Percentiles rank a stretch among this genome's conserved stretches.
Evolutionary conservation across 2,113 vertebrate species (phyloP).

Genomic region (Tetraodon nigroviridis): DNA sequence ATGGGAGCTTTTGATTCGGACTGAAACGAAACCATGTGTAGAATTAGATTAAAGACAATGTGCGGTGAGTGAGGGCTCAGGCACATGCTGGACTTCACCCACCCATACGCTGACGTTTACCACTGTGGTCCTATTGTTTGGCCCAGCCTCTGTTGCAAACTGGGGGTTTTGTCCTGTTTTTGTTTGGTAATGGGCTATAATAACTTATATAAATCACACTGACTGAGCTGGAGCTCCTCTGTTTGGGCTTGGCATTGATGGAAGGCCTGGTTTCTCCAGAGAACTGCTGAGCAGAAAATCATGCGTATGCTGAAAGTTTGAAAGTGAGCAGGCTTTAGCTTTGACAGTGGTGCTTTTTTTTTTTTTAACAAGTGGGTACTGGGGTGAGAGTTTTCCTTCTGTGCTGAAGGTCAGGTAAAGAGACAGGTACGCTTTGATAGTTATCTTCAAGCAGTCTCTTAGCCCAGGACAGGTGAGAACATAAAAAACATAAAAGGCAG

Average conservation of each 20-base stretch:
- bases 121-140: conserved; percentile 62
- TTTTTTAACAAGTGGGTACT: conserved; percentile 58
- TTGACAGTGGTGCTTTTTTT: conserved; percentile 64
- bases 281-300: conserved; percentile 56
- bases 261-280: conserved; percentile 59
- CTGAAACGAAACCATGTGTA: conserved; percentile 77
- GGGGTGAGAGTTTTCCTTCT: conserved; percentile 58
- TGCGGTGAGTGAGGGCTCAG: conserved; percentile 63
- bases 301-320: conserved; percentile 60
- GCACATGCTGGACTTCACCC: conserved; percentile 65
- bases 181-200: conserved; percentile 72
- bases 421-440: conserved; percentile 63
- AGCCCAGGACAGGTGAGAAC: conserved; percentile 61
- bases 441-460: conserved; percentile 65
- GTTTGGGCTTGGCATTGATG: conserved; percentile 70
- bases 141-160: conserved; percentile 58
- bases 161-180: conserved; percentile 67
- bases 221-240: conserved; percentile 58
- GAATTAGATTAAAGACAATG: conserved; percentile 79
- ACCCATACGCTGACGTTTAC: conserved; percentile 37
- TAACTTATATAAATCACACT: conserved; percentile 76
- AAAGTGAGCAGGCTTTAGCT: conserved; percentile 60
- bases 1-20: conserved; percentile 76
- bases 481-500: conserved; percentile 42
- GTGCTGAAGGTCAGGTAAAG: conserved; percentile 64